Evolutionary conservation across 2,797 vertebrate species (phyloP), one percentile per base, ranked within the genome.

Genomic region (Glyptemys insculpta): DNA sequence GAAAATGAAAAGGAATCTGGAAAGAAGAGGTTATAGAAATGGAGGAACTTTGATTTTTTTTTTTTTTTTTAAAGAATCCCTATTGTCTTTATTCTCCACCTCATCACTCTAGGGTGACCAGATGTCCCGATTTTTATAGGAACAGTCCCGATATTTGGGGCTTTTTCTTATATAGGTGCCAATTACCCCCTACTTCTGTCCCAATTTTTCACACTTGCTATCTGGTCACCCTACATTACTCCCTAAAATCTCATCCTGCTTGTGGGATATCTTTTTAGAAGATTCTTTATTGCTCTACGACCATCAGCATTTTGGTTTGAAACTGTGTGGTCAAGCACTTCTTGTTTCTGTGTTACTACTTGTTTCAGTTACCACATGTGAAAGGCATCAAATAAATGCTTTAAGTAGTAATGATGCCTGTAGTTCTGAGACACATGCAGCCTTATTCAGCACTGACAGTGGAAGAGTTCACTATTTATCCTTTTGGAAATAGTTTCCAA

Each of bases 331-430:
- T 95, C 96, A 96, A 94, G 82, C 37, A 25, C 50, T 84, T 89
- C 59, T 93, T 82, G 62, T 95, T 96, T 94, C 97, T 91, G 65
- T 96, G 96, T 96, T 97, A 87, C 83, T 96, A 97, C 96, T 96
- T 96, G 94, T 96, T 96, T 88, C 79, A 96, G 96, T 92, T 97
- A 94, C 94, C 94, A 86, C n/a, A 74, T 80, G 86, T 21, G 97
- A 97, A 96, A 96, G 91, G 94, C 93, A 97, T 97, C 96, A 96
- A 97, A 97, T 96, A 85, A 59, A 83, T 91, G 47, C 78, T 96
- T 91, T 87, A 90, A 92, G 91, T 74, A 79, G 78, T 93, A 96
- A 96, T 96, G 79, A 74, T 21, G 88, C 90, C 92, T 88, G 72
- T 91, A 91, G 94, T 96, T 94, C 84, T 97, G 95, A 96, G 86